Percentiles rank a stretch among this genome's conserved stretches.
Evolutionary conservation across 2,888 invertebrate species (phyloP).

Genomic region (Phlogophora meticulosa): DNA sequence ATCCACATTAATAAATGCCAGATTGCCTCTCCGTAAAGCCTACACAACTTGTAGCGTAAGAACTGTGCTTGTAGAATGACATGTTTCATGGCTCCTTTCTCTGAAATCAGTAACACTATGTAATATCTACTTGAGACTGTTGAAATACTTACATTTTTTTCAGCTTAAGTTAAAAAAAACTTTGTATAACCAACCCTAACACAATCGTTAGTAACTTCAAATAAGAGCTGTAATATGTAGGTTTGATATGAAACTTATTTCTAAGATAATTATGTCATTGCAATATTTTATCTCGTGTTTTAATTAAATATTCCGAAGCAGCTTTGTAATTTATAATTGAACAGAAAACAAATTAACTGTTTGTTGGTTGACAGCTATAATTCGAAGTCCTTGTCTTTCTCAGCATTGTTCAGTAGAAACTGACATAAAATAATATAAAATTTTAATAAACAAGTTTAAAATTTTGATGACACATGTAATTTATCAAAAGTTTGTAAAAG

Average conservation of each 20-base stretch:
- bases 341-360: constrained; percentile 56
- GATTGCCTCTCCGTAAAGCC: constrained; percentile 69
- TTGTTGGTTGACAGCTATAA: constrained; percentile 51
- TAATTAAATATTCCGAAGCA: constrained; percentile 48
- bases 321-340: constrained; percentile 58
- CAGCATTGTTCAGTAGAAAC: constrained; percentile 34
- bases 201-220: not conserved
- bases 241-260: constrained; percentile 12
- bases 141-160: not conserved
- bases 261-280: constrained; percentile 31
- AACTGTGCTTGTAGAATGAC: constrained; percentile 19
- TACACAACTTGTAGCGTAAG: constrained; percentile 20
- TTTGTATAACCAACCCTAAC: not conserved
- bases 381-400: constrained; percentile 28
- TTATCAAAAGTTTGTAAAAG: constrained; percentile 25
- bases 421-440: constrained; percentile 9
- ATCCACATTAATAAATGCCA: constrained; percentile 82
- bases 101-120: not conserved
- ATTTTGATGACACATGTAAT: constrained; percentile 33
- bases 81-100: not conserved
- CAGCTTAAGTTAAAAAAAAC: not conserved
- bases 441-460: constrained; percentile 6
- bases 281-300: constrained; percentile 51
- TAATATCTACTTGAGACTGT: not conserved
- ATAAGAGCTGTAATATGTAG: not conserved